phyloP scores from a whole-genome alignment of 2,113 vertebrate genomes.

The Marmota monax region DNA sequence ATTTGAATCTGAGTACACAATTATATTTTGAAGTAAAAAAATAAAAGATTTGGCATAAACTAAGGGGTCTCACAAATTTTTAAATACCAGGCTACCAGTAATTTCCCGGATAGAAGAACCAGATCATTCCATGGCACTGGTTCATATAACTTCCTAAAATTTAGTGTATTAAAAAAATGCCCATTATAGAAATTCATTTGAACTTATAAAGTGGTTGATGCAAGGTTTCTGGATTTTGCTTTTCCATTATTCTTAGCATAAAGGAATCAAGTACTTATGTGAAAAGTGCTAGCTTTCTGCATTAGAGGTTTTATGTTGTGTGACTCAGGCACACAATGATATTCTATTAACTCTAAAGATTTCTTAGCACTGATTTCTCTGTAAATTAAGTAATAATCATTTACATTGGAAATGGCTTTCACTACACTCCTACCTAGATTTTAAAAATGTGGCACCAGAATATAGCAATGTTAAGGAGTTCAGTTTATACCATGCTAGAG shows the following conservation, averaged over 20 bases:
- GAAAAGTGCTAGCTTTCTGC: slow-evolving; percentile 66
- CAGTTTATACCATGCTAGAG: slow-evolving; percentile 79
- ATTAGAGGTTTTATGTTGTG: slow-evolving; percentile 79
- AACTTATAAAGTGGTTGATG: slow-evolving; percentile 41
- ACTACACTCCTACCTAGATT: slow-evolving; percentile 69
- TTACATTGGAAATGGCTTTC: slow-evolving; percentile 79
- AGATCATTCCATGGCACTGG: background rate
- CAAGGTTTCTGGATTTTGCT: slow-evolving; percentile 49
- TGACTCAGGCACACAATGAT: slow-evolving; percentile 74
- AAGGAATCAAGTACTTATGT: slow-evolving; percentile 40
- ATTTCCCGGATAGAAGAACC: slow-evolving; percentile 8
- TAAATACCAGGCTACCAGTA: background rate
- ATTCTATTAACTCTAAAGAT: slow-evolving; percentile 79
- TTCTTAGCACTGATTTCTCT: slow-evolving; percentile 83
- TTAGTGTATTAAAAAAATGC: slow-evolving; percentile 19
- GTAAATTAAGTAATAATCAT: slow-evolving; percentile 86
- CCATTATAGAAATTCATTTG: slow-evolving; percentile 52
- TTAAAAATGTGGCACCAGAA: slow-evolving; percentile 80
- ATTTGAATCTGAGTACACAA: background rate
- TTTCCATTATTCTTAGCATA: slow-evolving; percentile 25
- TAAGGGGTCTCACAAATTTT: background rate
- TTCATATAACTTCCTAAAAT: slow-evolving; percentile 49
- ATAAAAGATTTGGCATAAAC: background rate
- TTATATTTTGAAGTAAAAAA: slow-evolving; percentile 34
- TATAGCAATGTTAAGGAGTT: slow-evolving; percentile 68